phyloP scores from a whole-genome alignment of 2,797 vertebrate species.

The Anas capensis region DNA sequence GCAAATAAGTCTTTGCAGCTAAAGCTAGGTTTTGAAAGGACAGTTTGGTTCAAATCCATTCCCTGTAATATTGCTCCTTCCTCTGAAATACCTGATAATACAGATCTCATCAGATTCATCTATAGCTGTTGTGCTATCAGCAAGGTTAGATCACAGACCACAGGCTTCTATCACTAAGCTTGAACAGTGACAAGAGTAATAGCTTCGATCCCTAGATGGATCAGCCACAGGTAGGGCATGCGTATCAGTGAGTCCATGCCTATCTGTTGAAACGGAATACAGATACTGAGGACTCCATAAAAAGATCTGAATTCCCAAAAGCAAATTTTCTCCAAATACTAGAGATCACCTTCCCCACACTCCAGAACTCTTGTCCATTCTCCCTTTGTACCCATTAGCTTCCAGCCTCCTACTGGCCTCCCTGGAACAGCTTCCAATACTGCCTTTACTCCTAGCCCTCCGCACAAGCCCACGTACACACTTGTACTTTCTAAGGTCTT shows the following conservation, averaged over 20 bases:
- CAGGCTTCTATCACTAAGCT: neutral
- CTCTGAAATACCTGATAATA: neutral
- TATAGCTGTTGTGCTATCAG: neutral
- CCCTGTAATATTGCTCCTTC: neutral
- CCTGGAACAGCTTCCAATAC: neutral
- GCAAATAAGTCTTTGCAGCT: neutral
- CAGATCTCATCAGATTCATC: neutral
- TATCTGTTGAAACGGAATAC: neutral
- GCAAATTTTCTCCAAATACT: neutral
- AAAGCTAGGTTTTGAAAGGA: neutral
- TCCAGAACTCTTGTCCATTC: neutral
- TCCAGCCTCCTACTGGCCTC: neutral
- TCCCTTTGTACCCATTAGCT: no score
- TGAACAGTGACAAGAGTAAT: neutral
- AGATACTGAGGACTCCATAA: neutral
- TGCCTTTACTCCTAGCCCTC: neutral
- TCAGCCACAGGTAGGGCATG: neutral
- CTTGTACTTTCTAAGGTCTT: neutral
- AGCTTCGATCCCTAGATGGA: neutral
- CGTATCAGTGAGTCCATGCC: rapidly evolving
- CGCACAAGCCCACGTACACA: rapidly evolving
- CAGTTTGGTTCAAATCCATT: neutral
- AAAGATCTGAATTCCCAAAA: neutral
- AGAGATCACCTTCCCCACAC: neutral
- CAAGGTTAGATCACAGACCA: neutral